A percentile compares a stretch with the other conserved stretches of the same genome.
Conservation (phyloP, 1,140 invertebrate species). For the Ganaspis sp. region DNA sequence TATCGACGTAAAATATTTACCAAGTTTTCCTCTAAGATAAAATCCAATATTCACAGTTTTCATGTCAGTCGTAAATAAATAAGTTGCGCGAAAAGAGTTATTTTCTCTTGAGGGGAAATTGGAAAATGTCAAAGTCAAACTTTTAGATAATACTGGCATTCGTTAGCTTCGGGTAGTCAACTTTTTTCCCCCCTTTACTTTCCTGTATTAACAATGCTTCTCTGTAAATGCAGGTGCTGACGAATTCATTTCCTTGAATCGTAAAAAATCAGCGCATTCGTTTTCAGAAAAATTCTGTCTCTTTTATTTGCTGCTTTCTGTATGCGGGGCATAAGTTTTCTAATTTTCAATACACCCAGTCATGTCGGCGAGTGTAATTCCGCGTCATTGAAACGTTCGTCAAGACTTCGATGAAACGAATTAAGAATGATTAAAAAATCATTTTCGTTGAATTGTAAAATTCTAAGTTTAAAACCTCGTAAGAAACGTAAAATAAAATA, state of each 20-base stretch:
- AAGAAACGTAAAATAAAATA: too few species aligned
- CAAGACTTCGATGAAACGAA: too few species aligned
- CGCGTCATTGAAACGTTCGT: too few species aligned
- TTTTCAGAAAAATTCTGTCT: too few species aligned
- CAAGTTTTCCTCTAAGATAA: constrained; percentile 24
- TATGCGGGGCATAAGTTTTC: too few species aligned
- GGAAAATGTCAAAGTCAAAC: constrained; percentile 4
- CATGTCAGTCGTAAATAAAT: constrained; percentile 25
- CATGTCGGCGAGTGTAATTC: too few species aligned
- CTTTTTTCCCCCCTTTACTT: neutral
- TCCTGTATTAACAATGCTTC: neutral
- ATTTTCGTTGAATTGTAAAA: too few species aligned
- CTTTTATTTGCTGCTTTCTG: too few species aligned
- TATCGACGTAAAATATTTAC: constrained; percentile 23
- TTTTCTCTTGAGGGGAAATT: constrained; percentile 1
- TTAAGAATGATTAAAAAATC: too few species aligned
- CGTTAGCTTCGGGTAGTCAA: neutral
- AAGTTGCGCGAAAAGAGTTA: constrained; percentile 11
- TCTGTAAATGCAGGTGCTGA: neutral
- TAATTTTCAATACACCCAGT: too few species aligned
- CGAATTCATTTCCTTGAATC: constrained; percentile 15
- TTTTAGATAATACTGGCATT: constrained; percentile 19
- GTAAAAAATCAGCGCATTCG: neutral
- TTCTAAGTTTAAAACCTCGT: too few species aligned
- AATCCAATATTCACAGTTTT: constrained; percentile 23